Base-by-base conservation (phyloP, 2,113 vertebrate genomes). In the Ascaphus truei region DNA sequence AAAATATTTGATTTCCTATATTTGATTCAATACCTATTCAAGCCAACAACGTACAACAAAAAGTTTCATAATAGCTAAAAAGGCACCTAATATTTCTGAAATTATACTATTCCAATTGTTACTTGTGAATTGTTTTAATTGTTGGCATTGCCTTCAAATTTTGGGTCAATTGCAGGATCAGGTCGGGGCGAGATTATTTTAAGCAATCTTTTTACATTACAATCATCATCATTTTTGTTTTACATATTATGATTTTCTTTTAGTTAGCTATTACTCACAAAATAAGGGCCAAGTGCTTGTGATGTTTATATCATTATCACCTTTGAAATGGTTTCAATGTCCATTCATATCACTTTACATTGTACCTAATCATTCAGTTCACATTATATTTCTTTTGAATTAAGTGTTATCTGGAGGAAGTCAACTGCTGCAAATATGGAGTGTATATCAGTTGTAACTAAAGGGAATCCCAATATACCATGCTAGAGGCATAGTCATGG, bases 291-390 rank as follows among this genome's bases (percentile, higher is more conserved):
- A 83, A 26, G 20, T 68, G 73, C 65, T 80, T 85, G 81, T 85
- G 79, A 83, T 84, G 80, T 79, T 83, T 84, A 73, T 67, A 78
- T 87, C 83, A 81, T 76, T 71, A 74, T 79, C 80, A 77, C 79
- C 72, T 89, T 90, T 91, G 86, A 91, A 88, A 89, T 92, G 81
- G 84, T 91, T 92, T 91, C 86, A 73, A 75, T 76, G 75, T 95
- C 88, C 89, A 91, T 82, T 81, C 89, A 73, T 88, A 89, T 81
- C 85, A 78, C 92, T 95, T 93, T 93, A 86, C 85, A 86, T 89
- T 56, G 81, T 86, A 91, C 86, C 84, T 93, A 94, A 95, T 95
- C 90, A 92, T 87, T 90, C 88, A 93, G 89, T 84, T 80, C 55
- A 76, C 88, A 89, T 87, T 84, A 76, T 85, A 77, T 78, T 85